Evolutionary conservation across 2,888 invertebrate species (phyloP).

Genomic region (Sicus ferrugineus): DNA sequence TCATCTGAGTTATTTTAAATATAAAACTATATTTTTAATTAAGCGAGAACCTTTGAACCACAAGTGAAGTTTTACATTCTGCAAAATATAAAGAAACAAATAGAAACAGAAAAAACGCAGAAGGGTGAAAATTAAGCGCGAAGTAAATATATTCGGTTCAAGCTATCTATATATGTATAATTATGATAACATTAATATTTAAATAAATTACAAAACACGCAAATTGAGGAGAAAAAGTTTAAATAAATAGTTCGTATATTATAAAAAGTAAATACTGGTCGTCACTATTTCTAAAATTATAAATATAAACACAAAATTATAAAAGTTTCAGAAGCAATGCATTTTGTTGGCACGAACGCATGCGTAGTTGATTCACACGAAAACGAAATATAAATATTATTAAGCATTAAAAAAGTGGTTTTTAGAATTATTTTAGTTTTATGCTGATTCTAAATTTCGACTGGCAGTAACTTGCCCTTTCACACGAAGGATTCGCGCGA

Average conservation of each 20-base stretch:
- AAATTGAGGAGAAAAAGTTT: constrained; percentile 39
- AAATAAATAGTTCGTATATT: constrained; percentile 28
- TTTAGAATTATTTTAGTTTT: constrained; percentile 14
- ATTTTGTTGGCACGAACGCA: constrained; percentile 19
- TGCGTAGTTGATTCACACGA: constrained; percentile 8
- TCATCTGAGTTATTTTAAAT: constrained; percentile 11
- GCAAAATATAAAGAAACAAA: constrained; percentile 33
- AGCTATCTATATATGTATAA: constrained; percentile 63
- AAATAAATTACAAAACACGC: constrained; percentile 61
- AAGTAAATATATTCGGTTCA: constrained; percentile 59
- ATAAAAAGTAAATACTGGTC: constrained; percentile 15
- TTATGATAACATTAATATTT: constrained; percentile 63
- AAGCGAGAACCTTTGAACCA: constrained; percentile 14
- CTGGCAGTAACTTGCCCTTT: too few species aligned
- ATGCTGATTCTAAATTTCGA: too few species aligned
- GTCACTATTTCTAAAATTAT: constrained; percentile 17
- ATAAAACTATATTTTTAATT: constrained; percentile 8
- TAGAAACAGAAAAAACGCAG: constrained; percentile 38
- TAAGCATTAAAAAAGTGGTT: constrained; percentile 6
- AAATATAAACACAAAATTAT: constrained; percentile 21
- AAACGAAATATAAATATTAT: constrained; percentile 25
- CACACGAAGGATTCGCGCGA: too few species aligned
- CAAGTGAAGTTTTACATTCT: not conserved
- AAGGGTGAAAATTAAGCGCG: constrained; percentile 40
- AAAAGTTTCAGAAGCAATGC: constrained; percentile 12